These are phyloP conservation scores for Ochropleura leucogaster DNA, from an alignment of 2,888 invertebrate genomes.

Conservation along the genomic window DNA sequence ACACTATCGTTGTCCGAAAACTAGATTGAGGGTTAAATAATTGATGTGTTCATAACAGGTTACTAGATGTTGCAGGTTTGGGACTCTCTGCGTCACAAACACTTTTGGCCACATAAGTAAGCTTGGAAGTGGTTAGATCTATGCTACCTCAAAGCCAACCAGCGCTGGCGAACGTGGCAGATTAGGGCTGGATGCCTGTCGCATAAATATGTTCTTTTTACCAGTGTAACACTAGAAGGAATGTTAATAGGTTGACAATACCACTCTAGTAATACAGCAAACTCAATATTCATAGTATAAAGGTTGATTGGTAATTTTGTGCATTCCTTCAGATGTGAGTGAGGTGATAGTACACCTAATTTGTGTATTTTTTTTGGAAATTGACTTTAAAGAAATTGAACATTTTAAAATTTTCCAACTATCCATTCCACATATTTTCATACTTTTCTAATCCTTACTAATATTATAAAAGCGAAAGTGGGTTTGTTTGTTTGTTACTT, in stretches of 20 bases:
- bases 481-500: too few relatives aligned
- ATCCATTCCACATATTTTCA: too few relatives aligned
- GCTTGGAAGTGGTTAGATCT: neutral
- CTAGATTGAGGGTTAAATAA: conserved; percentile 52
- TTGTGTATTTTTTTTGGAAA: too few relatives aligned
- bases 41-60: conserved; percentile 34
- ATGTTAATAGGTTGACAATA: neutral
- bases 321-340: too few relatives aligned
- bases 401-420: too few relatives aligned
- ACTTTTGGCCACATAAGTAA: neutral
- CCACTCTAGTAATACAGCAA: too few relatives aligned
- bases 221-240: neutral
- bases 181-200: neutral
- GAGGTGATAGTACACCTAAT: too few relatives aligned
- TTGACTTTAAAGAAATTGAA: too few relatives aligned
- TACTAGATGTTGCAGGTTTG: conserved; percentile 3
- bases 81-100: neutral
- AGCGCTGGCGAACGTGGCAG: neutral
- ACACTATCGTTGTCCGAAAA: conserved; percentile 11
- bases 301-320: too few relatives aligned
- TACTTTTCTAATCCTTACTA: too few relatives aligned
- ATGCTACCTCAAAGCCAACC: neutral
- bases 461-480: too few relatives aligned
- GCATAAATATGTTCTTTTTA: neutral
- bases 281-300: too few relatives aligned